phyloP scores from a whole-genome alignment of 1,140 invertebrate genomes.

The Sipha flava region DNA sequence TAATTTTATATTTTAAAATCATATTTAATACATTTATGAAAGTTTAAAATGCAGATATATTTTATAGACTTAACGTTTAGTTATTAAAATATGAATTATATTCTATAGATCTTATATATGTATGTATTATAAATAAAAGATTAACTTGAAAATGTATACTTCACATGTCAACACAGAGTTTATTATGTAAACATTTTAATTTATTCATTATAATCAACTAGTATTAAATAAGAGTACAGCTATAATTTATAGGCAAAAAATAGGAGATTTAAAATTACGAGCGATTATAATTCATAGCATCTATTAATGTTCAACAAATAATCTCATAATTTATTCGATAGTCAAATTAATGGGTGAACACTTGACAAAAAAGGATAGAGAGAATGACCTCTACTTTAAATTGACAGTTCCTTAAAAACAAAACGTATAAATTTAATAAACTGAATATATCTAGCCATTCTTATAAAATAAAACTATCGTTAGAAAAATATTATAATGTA shows the following conservation, averaged over 20 bases:
- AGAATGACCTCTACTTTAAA: too few species aligned
- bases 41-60: too few species aligned
- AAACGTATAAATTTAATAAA: too few species aligned
- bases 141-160: background rate
- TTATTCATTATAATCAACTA: background rate
- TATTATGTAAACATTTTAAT: background rate
- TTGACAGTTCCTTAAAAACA: too few species aligned
- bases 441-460: too few species aligned
- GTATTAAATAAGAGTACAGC: background rate
- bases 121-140: background rate
- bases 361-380: too few species aligned
- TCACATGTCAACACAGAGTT: background rate
- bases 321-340: background rate
- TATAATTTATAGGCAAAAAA: background rate
- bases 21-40: too few species aligned
- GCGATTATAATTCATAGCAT: background rate
- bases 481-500: too few species aligned
- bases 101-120: background rate
- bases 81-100: background rate
- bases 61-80: too few species aligned
- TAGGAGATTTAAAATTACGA: background rate
- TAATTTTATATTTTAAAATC: too few species aligned
- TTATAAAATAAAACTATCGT: too few species aligned
- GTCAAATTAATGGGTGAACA: background rate
- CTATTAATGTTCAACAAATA: too few species aligned